Conservation (phyloP, 2,797 vertebrate species). For the Tarsius wallacei region DNA sequence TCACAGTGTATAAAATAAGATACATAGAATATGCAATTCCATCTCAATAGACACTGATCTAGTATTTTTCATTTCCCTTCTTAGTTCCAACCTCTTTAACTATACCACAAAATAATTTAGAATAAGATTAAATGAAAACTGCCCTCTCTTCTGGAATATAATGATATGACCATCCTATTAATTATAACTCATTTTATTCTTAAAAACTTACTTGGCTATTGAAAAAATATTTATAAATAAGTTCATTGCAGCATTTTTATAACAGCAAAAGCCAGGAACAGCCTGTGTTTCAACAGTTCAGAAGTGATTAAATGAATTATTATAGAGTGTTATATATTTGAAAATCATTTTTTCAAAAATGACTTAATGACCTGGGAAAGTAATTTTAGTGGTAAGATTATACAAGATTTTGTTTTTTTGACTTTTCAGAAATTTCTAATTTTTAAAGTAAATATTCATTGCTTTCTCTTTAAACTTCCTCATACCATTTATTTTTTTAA, state of each 20-base stretch:
- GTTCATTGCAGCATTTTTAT: not conserved
- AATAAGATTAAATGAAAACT: not conserved
- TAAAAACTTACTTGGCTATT: not conserved
- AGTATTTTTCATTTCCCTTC: not conserved
- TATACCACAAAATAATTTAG: not conserved
- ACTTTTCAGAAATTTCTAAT: slow-evolving; percentile 19
- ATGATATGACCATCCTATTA: not conserved
- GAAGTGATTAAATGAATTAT: not conserved
- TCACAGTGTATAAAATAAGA: not conserved
- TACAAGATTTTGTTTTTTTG: not conserved
- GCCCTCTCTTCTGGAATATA: not conserved
- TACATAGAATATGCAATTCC: not conserved
- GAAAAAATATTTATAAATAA: not conserved
- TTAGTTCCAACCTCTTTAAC: not conserved
- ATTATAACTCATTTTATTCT: not conserved
- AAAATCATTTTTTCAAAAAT: not conserved
- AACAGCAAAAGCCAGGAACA: not conserved
- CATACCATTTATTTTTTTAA: not conserved
- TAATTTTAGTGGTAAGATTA: slow-evolving; percentile 5
- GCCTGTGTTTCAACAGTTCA: not conserved
- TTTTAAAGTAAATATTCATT: not conserved
- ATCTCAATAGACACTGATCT: not conserved
- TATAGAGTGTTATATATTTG: not conserved
- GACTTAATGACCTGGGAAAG: not conserved
- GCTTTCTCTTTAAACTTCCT: slow-evolving; percentile 50